Percentiles rank a stretch among this genome's conserved stretches.
Evolutionary conservation across 2,113 vertebrate genomes (phyloP).

Genomic region (Neopipo cinnamomea): DNA sequence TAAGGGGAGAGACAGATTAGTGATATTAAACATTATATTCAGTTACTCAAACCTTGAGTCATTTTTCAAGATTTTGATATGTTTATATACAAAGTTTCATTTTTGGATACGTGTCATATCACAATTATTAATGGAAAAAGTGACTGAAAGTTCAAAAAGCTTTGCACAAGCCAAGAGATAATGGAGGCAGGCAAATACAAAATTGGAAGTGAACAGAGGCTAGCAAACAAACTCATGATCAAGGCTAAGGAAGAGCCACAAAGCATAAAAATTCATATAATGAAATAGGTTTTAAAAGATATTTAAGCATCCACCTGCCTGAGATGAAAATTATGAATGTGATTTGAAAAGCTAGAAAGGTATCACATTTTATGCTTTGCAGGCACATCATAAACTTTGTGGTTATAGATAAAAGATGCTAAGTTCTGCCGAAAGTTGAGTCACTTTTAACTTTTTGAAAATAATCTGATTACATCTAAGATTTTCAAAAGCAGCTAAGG

Average conservation of each 20-base stretch:
- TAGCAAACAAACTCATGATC: background rate
- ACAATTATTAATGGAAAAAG: slow-evolving; percentile 4
- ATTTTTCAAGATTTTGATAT: slow-evolving; percentile 35
- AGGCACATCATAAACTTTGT: background rate
- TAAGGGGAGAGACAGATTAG: slow-evolving; percentile 38
- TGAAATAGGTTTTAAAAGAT: background rate
- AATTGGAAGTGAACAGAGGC: background rate
- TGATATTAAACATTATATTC: background rate
- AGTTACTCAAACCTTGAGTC: background rate
- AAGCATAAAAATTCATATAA: slow-evolving; percentile 12
- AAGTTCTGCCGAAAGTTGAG: background rate
- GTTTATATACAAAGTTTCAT: slow-evolving; percentile 34
- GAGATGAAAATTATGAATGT: background rate
- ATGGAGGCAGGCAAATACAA: slow-evolving; percentile 6
- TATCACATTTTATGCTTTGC: background rate
- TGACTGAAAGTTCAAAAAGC: slow-evolving; percentile 39
- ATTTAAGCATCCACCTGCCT: background rate
- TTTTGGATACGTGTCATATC: slow-evolving; percentile 16
- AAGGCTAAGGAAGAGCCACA: background rate
- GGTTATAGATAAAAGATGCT: background rate
- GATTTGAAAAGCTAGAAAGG: background rate
- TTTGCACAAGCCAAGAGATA: slow-evolving; percentile 27
- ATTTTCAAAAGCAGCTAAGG: background rate
- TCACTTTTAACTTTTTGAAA: background rate
- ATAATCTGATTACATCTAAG: background rate